These are phyloP conservation scores for Noctua comes DNA, from an alignment of 2,888 invertebrate genomes.

Conservation along the genomic window DNA sequence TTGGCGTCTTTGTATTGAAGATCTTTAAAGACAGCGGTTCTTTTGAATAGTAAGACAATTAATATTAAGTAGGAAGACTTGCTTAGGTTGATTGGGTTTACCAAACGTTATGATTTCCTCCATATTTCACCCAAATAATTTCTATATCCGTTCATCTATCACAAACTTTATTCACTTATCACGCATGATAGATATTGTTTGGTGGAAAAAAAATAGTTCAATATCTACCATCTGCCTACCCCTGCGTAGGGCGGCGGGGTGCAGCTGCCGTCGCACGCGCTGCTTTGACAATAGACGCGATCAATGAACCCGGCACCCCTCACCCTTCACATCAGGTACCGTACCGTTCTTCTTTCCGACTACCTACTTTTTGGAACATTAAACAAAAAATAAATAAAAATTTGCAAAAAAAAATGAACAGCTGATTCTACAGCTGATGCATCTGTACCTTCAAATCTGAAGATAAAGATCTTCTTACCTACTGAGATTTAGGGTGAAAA, in stretches of 20 bases:
- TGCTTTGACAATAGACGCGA: conserved; percentile 83
- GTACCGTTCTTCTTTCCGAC: conserved; percentile 70
- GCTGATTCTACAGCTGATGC: conserved; percentile 63
- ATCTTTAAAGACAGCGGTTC: background rate
- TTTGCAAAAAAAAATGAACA: conserved; percentile 46
- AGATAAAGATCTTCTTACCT: background rate
- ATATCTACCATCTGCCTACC: conserved; percentile 83
- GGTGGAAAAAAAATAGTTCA: conserved; percentile 69
- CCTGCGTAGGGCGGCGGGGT: conserved; percentile 76
- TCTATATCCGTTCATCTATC: conserved; percentile 59
- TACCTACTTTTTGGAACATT: conserved; percentile 54
- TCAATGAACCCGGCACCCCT: conserved; percentile 87
- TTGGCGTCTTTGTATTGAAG: background rate
- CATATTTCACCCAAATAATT: conserved; percentile 45
- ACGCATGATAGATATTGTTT: conserved; percentile 69
- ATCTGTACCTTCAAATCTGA: conserved; percentile 13
- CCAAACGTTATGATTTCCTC: background rate
- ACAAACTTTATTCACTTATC: conserved; percentile 60
- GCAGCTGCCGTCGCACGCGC: conserved; percentile 89
- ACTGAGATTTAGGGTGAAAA: conserved; percentile 7
- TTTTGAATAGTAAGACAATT: background rate
- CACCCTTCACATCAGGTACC: conserved; percentile 76
- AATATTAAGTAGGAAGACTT: background rate
- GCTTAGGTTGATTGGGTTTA: background rate
- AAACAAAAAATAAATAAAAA: conserved; percentile 36